Evolutionary conservation across 2,888 invertebrate species (phyloP).

Genomic region (Eudasyphora cyanicolor): DNA sequence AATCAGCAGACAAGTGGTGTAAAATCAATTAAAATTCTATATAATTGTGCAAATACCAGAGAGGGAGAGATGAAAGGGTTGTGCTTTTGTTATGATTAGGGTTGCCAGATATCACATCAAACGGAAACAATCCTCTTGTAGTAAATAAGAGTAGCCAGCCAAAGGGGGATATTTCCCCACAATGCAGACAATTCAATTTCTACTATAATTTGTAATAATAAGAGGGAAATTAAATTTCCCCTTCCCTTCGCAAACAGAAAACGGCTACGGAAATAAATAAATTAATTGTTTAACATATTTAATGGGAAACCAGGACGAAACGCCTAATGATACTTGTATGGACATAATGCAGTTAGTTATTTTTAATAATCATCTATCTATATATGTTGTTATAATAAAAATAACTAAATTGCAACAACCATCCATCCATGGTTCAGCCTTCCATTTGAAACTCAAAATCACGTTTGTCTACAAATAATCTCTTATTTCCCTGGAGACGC

Average conservation of each 20-base stretch:
- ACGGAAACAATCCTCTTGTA: background rate
- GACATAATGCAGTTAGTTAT: background rate
- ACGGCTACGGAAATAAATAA: background rate
- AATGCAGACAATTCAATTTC: background rate
- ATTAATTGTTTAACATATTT: background rate
- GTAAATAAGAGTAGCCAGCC: background rate
- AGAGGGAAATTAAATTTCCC: background rate
- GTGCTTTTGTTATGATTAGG: background rate
- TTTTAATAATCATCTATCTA: background rate
- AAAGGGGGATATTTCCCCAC: background rate
- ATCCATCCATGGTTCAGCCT: background rate
- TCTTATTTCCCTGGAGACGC: slow-evolving; percentile 10
- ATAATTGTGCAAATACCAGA: background rate
- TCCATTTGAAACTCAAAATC: background rate
- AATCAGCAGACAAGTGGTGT: background rate
- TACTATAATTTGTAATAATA: background rate
- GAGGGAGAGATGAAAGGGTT: background rate
- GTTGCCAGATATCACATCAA: background rate
- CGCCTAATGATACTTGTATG: background rate
- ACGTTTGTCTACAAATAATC: background rate
- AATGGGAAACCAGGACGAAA: background rate
- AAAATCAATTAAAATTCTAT: background rate
- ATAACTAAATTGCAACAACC: background rate
- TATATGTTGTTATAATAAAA: background rate
- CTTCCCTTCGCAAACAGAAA: no score